Evolutionary conservation across 2,888 invertebrate genomes (phyloP).

Genomic region (Ditylenchus weischeri): DNA sequence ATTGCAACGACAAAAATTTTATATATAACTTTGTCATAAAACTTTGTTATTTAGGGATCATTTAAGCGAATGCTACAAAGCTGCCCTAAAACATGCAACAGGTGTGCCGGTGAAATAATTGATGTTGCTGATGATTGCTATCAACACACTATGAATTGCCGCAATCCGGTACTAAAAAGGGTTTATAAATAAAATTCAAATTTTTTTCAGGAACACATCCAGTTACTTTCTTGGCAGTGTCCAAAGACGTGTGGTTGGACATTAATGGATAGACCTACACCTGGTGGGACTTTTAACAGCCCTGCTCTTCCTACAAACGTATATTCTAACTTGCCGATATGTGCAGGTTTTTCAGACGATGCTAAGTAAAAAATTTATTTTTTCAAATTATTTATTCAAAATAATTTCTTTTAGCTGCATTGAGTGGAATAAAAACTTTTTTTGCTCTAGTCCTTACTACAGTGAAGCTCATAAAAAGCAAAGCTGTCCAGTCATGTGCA

Average conservation of each 20-base stretch:
- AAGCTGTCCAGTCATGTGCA: background rate
- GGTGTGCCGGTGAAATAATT: slow-evolving; percentile 6
- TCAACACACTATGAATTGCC: background rate
- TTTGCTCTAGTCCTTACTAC: slow-evolving; percentile 5
- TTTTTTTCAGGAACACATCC: background rate
- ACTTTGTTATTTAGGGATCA: background rate
- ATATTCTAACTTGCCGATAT: no score
- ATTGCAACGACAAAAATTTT: no score
- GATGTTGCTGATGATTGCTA: slow-evolving; percentile 2
- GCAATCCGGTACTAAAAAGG: background rate
- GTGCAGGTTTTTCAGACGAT: no score
- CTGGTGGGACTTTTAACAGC: no score
- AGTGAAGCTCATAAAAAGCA: background rate
- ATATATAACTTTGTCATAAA: no score
- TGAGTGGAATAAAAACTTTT: slow-evolving; percentile 3
- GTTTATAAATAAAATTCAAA: no score
- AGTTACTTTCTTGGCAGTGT: background rate
- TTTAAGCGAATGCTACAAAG: background rate
- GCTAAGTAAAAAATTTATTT: background rate
- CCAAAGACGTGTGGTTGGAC: background rate
- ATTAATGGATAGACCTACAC: background rate
- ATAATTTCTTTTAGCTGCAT: background rate
- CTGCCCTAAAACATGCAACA: slow-evolving; percentile 2
- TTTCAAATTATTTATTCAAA: background rate
- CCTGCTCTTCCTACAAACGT: no score